A percentile compares a stretch with the other conserved stretches of the same genome.
These are phyloP conservation scores for Ectobius pallidus DNA, from an alignment of 2,888 invertebrate genomes.

Conservation along the genomic window DNA sequence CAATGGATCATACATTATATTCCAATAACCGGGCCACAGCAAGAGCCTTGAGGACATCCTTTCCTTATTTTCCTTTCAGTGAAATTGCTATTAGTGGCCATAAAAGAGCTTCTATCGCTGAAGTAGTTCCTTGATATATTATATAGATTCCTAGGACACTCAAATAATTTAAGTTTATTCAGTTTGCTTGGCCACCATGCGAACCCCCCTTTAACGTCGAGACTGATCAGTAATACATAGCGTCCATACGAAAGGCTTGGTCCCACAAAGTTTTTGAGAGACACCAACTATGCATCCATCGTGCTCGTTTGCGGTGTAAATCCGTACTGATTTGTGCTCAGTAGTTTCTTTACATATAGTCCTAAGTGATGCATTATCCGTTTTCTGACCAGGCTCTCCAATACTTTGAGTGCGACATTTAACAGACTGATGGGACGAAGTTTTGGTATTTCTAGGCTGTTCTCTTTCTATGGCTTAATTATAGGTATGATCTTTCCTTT, in stretches of 20 bases:
- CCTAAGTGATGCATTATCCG: background rate
- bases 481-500: background rate
- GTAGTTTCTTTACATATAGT: background rate
- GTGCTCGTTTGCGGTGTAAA: too few relatives aligned
- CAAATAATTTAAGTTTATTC: background rate
- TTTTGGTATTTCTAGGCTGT: background rate
- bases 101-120: background rate
- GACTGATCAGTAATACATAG: too few relatives aligned
- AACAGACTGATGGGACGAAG: background rate
- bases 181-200: background rate
- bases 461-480: background rate
- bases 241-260: background rate
- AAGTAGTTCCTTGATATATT: background rate
- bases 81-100: background rate
- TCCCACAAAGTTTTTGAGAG: background rate
- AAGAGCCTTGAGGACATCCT: background rate
- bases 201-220: background rate
- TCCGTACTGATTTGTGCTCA: too few relatives aligned
- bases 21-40: background rate
- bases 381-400: background rate
- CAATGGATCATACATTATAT: too few relatives aligned
- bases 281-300: background rate
- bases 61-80: background rate
- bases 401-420: background rate
- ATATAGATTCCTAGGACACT: background rate